A percentile compares a stretch with the other conserved stretches of the same genome.
phyloP scores from a whole-genome alignment of 2,113 vertebrate species.

The Rhineura floridana region DNA sequence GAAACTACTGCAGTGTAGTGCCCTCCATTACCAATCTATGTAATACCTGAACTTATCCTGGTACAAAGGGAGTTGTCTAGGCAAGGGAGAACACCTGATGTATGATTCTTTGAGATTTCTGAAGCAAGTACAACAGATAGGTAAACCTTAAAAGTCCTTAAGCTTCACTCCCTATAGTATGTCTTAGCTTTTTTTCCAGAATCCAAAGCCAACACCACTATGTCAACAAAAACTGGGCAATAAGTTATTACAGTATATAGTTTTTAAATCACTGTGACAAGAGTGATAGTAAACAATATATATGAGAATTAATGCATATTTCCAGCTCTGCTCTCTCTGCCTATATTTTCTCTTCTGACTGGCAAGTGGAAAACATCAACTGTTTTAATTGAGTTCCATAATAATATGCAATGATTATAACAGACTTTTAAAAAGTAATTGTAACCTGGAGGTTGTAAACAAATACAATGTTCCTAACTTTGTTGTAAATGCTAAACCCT shows the following conservation, averaged over 20 bases:
- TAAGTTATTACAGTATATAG: neutral
- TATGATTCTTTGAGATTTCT: no score
- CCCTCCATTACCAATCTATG: no score
- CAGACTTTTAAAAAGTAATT: neutral
- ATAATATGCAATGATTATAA: slow-evolving; percentile 2
- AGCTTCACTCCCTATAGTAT: neutral
- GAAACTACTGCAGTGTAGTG: no score
- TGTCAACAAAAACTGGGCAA: neutral
- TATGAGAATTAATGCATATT: neutral
- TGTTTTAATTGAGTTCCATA: neutral
- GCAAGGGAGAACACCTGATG: no score
- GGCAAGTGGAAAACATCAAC: neutral
- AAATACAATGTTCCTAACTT: neutral
- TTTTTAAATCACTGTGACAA: neutral
- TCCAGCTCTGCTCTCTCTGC: neutral
- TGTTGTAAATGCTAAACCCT: slow-evolving; percentile 1
- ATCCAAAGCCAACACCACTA: neutral
- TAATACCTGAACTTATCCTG: no score
- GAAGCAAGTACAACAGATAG: neutral
- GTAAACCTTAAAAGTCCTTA: no score
- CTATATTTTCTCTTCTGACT: neutral
- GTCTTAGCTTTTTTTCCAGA: neutral
- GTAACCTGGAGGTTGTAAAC: neutral
- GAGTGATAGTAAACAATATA: neutral
- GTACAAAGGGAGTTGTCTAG: no score